These are phyloP conservation scores for Oopsacas minuta DNA, from an alignment of 37 sponge, comb jelly and placozoan genomes.

Conservation along the genomic window DNA sequence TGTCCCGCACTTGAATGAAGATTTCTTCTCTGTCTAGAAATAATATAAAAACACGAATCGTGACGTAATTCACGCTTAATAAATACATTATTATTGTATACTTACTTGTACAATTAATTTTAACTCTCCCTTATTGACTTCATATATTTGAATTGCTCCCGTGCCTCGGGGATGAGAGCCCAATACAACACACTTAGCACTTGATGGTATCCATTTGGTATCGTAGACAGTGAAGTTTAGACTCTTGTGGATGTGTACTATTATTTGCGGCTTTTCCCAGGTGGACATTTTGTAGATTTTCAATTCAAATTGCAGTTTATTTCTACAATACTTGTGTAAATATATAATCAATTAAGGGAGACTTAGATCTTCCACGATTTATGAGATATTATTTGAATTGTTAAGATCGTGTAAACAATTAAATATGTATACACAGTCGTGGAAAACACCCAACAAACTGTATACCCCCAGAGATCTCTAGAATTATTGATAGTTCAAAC, in stretches of 20 bases:
- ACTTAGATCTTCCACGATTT: background rate
- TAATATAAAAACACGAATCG: no score
- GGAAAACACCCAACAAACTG: no score
- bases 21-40: conserved; percentile 74
- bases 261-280: conserved; percentile 87
- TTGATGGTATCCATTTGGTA: conserved; percentile 88
- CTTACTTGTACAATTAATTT: conserved; percentile 53
- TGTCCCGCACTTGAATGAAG: conserved; percentile 86
- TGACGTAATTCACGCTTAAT: no score
- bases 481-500: no score
- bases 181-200: conserved; percentile 83
- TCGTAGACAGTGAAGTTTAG: conserved; percentile 84
- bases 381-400: no score
- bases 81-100: background rate
- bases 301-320: no score
- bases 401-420: no score
- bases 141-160: conserved; percentile 91
- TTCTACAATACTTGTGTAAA: no score
- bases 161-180: conserved; percentile 90
- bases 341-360: background rate
- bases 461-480: no score
- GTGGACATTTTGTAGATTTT: conserved; percentile 48
- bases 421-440: no score
- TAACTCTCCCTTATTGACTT: conserved; percentile 68
- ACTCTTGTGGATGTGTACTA: conserved; percentile 77